A percentile compares a stretch with the other conserved stretches of the same genome.
Conservation (phyloP, 2,888 invertebrate genomes). For the Ectropis crepuscularia region DNA sequence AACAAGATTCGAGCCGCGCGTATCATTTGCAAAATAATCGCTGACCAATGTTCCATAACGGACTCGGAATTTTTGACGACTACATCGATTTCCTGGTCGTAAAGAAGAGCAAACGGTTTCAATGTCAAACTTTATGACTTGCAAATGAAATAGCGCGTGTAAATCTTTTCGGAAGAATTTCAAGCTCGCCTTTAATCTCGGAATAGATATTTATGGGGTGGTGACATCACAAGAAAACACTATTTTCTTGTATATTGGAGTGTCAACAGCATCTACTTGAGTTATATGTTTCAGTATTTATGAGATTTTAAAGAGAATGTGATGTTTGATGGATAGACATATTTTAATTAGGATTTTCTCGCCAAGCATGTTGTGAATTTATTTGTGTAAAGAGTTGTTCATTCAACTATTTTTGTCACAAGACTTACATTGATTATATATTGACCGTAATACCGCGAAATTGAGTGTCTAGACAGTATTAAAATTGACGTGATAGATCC, state of each 20-base stretch:
- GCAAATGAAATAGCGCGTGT: constrained; percentile 64
- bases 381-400: too few relatives aligned
- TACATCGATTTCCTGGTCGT: constrained; percentile 73
- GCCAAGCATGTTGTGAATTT: too few relatives aligned
- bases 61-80: constrained; percentile 58
- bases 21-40: constrained; percentile 57
- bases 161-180: constrained; percentile 52
- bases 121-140: constrained; percentile 78
- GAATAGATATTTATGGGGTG: constrained; percentile 39
- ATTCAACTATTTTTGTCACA: not conserved
- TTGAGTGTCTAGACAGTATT: constrained; percentile 72
- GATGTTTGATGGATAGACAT: constrained; percentile 7
- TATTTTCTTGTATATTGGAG: constrained; percentile 37
- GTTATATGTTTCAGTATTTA: constrained; percentile 28
- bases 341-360: constrained; percentile 50
- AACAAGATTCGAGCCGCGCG: constrained; percentile 41
- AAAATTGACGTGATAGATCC: constrained; percentile 60
- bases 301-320: constrained; percentile 4
- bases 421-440: constrained; percentile 11
- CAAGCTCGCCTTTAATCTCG: constrained; percentile 51
- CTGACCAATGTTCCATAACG: constrained; percentile 63
- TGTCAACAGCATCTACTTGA: constrained; percentile 33
- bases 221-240: constrained; percentile 38
- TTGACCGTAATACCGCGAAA: constrained; percentile 65
- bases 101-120: constrained; percentile 74